Conservation (phyloP, 37 sponge, comb jelly and placozoan species). For the Cliona cf. orientalis region DNA sequence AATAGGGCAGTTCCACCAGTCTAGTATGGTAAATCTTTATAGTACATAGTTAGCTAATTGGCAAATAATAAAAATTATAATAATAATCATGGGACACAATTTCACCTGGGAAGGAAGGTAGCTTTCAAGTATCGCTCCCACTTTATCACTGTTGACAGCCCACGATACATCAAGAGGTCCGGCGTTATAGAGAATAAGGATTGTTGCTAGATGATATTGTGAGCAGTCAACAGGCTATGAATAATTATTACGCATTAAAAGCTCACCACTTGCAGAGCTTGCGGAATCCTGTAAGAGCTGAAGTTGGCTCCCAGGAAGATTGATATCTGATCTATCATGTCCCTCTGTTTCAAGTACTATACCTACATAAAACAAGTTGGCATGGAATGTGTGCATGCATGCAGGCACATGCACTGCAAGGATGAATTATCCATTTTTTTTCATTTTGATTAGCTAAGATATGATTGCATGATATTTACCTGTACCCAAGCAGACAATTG, state of each 20-base stretch:
- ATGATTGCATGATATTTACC: constrained; percentile 11
- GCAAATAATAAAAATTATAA: no score
- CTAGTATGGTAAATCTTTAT: neutral
- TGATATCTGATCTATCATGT: constrained; percentile 51
- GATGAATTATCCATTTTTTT: no score
- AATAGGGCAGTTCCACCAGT: constrained; percentile 40
- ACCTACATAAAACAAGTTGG: constrained; percentile 15
- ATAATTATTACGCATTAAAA: neutral
- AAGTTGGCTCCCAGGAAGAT: constrained; percentile 60
- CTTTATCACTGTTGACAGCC: constrained; percentile 46
- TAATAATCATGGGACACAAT: no score
- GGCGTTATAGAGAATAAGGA: constrained; percentile 64
- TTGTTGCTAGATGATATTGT: neutral
- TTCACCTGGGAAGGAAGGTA: constrained; percentile 54
- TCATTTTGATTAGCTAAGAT: no score
- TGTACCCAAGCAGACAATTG: constrained; percentile 53
- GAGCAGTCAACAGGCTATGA: neutral
- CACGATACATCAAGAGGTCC: constrained; percentile 67
- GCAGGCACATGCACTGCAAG: neutral
- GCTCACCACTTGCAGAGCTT: neutral
- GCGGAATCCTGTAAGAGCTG: constrained; percentile 46
- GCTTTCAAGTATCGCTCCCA: constrained; percentile 44
- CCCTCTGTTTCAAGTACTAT: constrained; percentile 49
- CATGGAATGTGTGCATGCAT: neutral
- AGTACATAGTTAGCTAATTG: neutral